These are phyloP conservation scores for Phrynosoma blainvillii DNA, from an alignment of 2,113 vertebrate species.

Conservation along the genomic window DNA sequence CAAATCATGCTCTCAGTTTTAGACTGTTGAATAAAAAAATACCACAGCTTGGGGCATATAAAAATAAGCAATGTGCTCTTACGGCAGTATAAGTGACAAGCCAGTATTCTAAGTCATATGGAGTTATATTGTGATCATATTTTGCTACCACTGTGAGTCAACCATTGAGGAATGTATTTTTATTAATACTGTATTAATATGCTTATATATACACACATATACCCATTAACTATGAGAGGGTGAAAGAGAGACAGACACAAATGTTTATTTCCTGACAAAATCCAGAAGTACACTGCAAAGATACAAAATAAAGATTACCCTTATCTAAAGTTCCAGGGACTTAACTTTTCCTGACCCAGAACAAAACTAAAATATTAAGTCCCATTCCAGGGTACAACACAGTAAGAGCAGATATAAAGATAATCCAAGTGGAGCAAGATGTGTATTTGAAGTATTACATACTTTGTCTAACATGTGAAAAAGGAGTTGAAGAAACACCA, in stretches of 20 bases:
- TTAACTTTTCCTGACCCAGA: background rate
- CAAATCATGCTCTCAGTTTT: background rate
- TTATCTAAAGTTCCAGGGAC: background rate
- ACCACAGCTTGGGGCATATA: background rate
- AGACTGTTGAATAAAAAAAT: background rate
- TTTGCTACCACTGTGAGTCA: background rate
- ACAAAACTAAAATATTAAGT: too few species aligned
- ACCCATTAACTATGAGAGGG: background rate
- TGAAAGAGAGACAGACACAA: background rate
- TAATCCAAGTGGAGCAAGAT: background rate
- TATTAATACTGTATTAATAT: too few species aligned
- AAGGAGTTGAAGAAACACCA: constrained; percentile 32
- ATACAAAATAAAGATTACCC: background rate
- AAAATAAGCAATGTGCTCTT: too few species aligned
- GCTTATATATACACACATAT: too few species aligned
- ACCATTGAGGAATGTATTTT: too few species aligned
- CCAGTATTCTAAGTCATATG: background rate
- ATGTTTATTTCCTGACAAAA: background rate
- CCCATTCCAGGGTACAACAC: background rate
- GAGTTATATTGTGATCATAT: background rate
- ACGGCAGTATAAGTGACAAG: background rate
- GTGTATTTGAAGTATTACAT: background rate
- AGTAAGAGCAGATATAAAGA: background rate
- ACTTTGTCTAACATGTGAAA: background rate
- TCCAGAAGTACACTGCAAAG: background rate